These are phyloP conservation scores for Drosophila sp. DNA, from an alignment of 1,140 invertebrate species.

Conservation along the genomic window DNA sequence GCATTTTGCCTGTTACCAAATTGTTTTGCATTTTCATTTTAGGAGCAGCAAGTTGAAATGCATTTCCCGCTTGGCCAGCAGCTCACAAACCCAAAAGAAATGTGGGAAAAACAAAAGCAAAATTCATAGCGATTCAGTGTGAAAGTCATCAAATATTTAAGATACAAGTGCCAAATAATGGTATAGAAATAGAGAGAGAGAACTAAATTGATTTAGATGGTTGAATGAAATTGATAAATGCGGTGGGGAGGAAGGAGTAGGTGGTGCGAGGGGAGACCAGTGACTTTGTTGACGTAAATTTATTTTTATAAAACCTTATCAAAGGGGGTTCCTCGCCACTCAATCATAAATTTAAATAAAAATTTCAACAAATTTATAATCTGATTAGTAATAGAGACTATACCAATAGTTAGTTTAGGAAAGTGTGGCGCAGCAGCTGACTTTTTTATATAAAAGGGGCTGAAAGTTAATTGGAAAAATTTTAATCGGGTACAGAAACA, in stretches of 20 bases:
- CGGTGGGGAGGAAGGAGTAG: background rate
- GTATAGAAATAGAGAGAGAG: slow-evolving; percentile 23
- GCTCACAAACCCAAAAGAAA: background rate
- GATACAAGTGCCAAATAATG: slow-evolving; percentile 43
- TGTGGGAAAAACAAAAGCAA: background rate
- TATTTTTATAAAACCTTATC: slow-evolving; percentile 1
- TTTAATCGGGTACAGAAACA: background rate
- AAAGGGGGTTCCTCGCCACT: background rate
- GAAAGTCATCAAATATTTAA: slow-evolving; percentile 62
- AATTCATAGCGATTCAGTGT: slow-evolving; percentile 32
- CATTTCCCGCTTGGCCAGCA: slow-evolving; percentile 23
- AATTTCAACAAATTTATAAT: background rate
- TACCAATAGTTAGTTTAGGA: background rate
- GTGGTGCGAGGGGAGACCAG: background rate
- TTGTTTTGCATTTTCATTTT: slow-evolving; percentile 64
- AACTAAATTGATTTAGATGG: slow-evolving; percentile 43
- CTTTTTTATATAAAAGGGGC: background rate
- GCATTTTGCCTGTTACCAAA: slow-evolving; percentile 77
- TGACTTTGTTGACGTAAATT: background rate
- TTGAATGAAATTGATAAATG: background rate
- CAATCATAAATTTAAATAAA: background rate
- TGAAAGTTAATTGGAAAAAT: background rate
- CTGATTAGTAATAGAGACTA: background rate
- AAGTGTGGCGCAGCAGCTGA: background rate
- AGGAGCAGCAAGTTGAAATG: slow-evolving; percentile 21